These are phyloP conservation scores for Spodoptera litura DNA, from an alignment of 1,140 invertebrate species.

Conservation along the genomic window DNA sequence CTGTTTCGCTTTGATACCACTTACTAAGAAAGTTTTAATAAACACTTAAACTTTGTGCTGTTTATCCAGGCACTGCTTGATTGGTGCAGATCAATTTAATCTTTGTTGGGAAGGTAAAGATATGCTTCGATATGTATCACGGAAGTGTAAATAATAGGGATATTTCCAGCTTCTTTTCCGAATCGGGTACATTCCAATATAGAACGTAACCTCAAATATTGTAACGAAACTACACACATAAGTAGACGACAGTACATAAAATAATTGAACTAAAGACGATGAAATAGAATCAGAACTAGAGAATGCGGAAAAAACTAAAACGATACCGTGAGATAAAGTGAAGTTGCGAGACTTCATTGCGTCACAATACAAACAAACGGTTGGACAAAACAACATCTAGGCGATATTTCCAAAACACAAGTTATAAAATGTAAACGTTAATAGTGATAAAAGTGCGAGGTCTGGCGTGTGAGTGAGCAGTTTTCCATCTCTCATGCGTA, in stretches of 20 bases:
- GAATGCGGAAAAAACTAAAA: conserved; percentile 3
- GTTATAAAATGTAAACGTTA: conserved; percentile 14
- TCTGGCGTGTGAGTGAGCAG: conserved; percentile 29
- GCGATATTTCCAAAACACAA: conserved; percentile 42
- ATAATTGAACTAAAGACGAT: too few relatives aligned
- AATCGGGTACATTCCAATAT: too few relatives aligned
- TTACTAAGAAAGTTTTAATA: conserved; percentile 44
- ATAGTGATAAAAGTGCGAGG: conserved; percentile 26
- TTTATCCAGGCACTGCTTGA: background rate
- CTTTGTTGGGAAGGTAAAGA: too few relatives aligned
- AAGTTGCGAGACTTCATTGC: background rate
- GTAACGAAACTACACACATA: too few relatives aligned
- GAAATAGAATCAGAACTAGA: background rate
- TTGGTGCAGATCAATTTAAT: conserved; percentile 5
- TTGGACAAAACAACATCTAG: background rate
- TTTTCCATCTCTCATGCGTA: background rate
- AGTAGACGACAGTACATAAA: too few relatives aligned
- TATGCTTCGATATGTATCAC: too few relatives aligned
- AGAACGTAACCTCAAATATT: too few relatives aligned
- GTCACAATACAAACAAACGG: conserved; percentile 1
- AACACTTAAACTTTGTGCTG: conserved; percentile 35
- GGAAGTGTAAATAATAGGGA: too few relatives aligned
- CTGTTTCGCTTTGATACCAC: conserved; percentile 47
- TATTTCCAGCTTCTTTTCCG: too few relatives aligned
- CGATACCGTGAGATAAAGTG: background rate